Evolutionary conservation across 2,797 vertebrate species (phyloP).

Genomic region (Semaprochilodus insignis): DNA sequence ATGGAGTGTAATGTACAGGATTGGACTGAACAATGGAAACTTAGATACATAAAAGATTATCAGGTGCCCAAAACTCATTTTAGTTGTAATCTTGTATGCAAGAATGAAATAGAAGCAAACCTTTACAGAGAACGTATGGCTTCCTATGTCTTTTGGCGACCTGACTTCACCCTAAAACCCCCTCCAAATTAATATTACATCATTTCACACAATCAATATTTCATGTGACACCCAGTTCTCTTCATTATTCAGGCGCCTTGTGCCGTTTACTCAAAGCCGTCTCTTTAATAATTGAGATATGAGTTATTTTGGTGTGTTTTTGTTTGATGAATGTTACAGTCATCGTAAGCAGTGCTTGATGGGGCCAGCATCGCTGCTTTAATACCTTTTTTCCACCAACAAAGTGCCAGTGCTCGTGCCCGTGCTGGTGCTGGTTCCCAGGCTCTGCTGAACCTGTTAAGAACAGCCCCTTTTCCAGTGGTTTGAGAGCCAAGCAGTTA

Average conservation of each 20-base stretch:
- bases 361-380: neutral
- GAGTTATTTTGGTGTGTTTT: slow-evolving; percentile 31
- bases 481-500: too few species aligned
- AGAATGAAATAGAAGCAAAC: neutral
- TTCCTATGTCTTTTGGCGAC: neutral
- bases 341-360: neutral
- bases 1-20: too few species aligned
- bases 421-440: too few species aligned
- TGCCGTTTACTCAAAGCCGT: slow-evolving; percentile 38
- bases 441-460: too few species aligned
- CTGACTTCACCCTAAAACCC: slow-evolving; percentile 43
- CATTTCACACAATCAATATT: slow-evolving; percentile 58
- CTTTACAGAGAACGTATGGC: neutral
- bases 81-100: neutral
- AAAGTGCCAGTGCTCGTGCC: too few species aligned
- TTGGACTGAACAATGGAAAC: too few species aligned
- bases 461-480: too few species aligned
- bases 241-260: slow-evolving; percentile 51
- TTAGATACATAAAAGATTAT: too few species aligned
- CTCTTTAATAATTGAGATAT: slow-evolving; percentile 47
- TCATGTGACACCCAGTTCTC: slow-evolving; percentile 54
- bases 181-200: slow-evolving; percentile 53
- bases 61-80: too few species aligned
- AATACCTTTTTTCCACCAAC: neutral
- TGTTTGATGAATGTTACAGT: slow-evolving; percentile 1